Base-by-base conservation (phyloP, 2,888 invertebrate species). In the Tipula helvola region DNA sequence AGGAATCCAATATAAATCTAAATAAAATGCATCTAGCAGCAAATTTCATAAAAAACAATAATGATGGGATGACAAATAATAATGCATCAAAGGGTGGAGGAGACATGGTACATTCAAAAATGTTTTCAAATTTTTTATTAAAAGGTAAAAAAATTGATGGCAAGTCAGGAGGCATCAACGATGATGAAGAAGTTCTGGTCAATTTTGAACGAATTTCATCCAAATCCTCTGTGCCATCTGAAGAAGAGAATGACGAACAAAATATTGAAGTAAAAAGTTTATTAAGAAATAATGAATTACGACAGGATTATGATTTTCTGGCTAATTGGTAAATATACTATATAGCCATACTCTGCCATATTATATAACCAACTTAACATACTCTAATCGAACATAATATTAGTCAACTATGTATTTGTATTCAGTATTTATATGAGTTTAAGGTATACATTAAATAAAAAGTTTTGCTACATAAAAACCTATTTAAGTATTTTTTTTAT, bases 251-350 rank as follows among this genome's bases (percentile, higher is more conserved):
- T n/a, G 84, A 84, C n/a, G 84, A 84, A 84, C 36, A 16, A 84
- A 84, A 84, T 84, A 39, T 39, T 8, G 84, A 84, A 41, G 16
- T 84, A 39, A 84, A 84, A 84, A 84, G 84, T 4, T 84, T 84
- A 84, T n/a, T 84, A 16, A 41, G 10, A 39, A 44, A 84, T 86
- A 86, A 36, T 83, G 86, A 86, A 83, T 13, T 87, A 36, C 86
- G 86, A 44, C 57, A 85, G 36, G 86, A 44, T 83, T 87, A 86
- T 18, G 87, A 87, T 86, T 87, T 87, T 83, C 71, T 87, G 5
- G 86, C 87, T 52, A 87, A 87, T 87, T 87, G 87, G 87, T 87
- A 87, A 87, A 86, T 39, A 28, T 71, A 28, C 28, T 18, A 2
- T 28, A 71, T 28, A n/a, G n/a, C n/a, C 71, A 28, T 71, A 28